Conservation (phyloP, 2,113 vertebrate species). For the Chascanopsetta lugubris region DNA sequence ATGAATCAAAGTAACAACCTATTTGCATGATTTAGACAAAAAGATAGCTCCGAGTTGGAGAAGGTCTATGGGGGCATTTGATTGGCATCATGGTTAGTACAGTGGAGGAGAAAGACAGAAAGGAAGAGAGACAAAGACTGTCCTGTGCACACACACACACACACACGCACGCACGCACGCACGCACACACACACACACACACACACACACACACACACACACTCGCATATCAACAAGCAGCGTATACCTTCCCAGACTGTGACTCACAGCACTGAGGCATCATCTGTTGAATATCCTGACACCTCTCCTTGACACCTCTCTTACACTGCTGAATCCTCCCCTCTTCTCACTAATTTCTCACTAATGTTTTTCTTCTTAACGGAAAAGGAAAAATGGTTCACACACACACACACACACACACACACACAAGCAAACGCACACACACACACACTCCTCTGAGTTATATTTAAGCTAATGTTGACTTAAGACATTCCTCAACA, state of each 20-base stretch:
- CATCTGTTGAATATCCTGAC: constrained; percentile 50
- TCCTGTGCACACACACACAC: constrained; percentile 23
- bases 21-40: neutral
- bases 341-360: constrained; percentile 4
- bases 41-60: neutral
- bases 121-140: constrained; percentile 48
- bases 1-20: neutral
- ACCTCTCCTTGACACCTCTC: constrained; percentile 11
- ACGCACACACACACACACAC: constrained; percentile 8
- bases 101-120: constrained; percentile 43
- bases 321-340: constrained; percentile 5
- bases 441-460: constrained; percentile 7
- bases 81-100: constrained; percentile 28
- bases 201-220: constrained; percentile 5
- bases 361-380: constrained; percentile 52
- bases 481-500: constrained; percentile 30
- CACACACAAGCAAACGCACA: neutral
- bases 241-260: constrained; percentile 44
- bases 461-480: constrained; percentile 16
- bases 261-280: constrained; percentile 53
- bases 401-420: constrained; percentile 5
- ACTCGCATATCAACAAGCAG: no score
- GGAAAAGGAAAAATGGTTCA: constrained; percentile 15
- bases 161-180: neutral
- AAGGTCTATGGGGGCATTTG: constrained; percentile 8